Base-by-base conservation (phyloP, 64 coral and sea anemone species). In the Cladopsammia gracilis region DNA sequence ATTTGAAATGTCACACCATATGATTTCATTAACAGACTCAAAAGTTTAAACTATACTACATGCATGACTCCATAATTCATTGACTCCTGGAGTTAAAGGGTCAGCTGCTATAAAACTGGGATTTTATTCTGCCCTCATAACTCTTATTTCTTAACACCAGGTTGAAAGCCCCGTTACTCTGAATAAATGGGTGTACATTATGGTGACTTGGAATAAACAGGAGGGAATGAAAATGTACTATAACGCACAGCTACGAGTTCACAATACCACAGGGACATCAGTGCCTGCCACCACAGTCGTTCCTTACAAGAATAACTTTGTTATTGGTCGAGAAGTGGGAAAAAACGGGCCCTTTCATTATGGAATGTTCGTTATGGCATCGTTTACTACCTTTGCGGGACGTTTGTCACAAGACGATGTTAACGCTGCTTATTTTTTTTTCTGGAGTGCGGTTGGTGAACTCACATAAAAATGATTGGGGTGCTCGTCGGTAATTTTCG, bases 321-420 rank as follows among this genome's bases (percentile, higher is more conserved):
- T 84, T 5, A 61, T 97, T 2, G 95, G 95, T n/a, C 95, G 95
- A 48, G 90, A 93, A n/a, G 78, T 94, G n/a, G 88, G 95, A 79
- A 96, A 92, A 22, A 60, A 92, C 25, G 95, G 95, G 48, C 82
- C 79, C 5, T 85, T 91, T 64, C 83, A 59, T 19, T 78, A 43
- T 26, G 42, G 70, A 0, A 62, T 75, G 56, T 87, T 97, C 87
- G 66, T 75, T 12, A 75, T 97, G 81, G 92, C 91, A 4, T 97
- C 95, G 20, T 58, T 97, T 13, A 97, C 91, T n/a, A 90, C 92
- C n/a, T 97, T 97, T 87, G 95, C 79, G 13, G 87, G 90, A 34
- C 52, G 68, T 76, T 77, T 97, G 48, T 22, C 70, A 24, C 87
- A 97, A 68, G 87, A 89, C 45, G 95, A 97, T 20, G 90, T 97